Percentiles rank a stretch among this genome's conserved stretches.
phyloP scores from a whole-genome alignment of 1,140 invertebrate species.

The Maniola jurtina region DNA sequence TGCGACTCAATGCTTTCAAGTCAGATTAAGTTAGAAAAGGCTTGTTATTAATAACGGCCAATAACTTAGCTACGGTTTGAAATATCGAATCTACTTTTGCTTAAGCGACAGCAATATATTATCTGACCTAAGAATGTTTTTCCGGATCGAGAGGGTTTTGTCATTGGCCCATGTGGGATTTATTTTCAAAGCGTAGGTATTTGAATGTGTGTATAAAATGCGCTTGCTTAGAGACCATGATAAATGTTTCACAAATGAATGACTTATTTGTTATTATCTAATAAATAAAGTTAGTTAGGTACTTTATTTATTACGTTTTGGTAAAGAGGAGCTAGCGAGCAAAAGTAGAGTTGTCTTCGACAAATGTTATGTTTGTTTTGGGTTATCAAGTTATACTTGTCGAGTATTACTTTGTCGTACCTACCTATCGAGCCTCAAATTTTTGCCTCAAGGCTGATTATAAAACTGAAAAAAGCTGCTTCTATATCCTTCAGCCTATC shows the following conservation, averaged over 20 bases:
- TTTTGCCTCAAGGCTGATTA: too few relatives aligned
- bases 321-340: too few relatives aligned
- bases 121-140: conserved; percentile 71
- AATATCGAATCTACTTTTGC: conserved; percentile 75
- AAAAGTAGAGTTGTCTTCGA: too few relatives aligned
- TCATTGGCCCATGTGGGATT: conserved; percentile 49
- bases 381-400: too few relatives aligned
- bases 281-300: neutral
- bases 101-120: conserved; percentile 73
- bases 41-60: conserved; percentile 74
- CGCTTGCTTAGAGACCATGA: conserved; percentile 4
- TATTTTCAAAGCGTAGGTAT: conserved; percentile 41
- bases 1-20: conserved; percentile 69
- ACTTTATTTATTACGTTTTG: too few relatives aligned
- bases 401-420: too few relatives aligned
- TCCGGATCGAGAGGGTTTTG: conserved; percentile 69
- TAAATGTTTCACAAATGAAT: conserved; percentile 12
- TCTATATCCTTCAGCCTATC: too few relatives aligned
- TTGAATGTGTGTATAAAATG: conserved; percentile 18
- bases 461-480: too few relatives aligned
- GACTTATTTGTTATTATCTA: neutral
- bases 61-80: conserved; percentile 73
- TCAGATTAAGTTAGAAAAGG: conserved; percentile 76
- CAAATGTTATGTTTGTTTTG: too few relatives aligned
- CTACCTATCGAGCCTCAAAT: too few relatives aligned